Evolutionary conservation across 2,113 vertebrate species (phyloP).

Genomic region (Turnix velox): DNA sequence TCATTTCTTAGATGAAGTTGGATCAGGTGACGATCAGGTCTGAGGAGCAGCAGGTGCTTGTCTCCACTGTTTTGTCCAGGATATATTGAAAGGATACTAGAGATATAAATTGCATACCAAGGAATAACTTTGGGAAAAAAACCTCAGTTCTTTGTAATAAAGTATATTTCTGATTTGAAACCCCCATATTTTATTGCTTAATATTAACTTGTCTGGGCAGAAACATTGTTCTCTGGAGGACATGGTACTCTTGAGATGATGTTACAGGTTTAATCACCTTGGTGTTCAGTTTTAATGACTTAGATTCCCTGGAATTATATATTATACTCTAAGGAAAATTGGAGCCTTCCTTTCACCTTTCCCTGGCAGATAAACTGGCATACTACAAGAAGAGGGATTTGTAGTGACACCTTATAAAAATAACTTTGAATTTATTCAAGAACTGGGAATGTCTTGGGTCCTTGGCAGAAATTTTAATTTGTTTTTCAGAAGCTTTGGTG

Average conservation of each 20-base stretch:
- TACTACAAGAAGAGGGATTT: neutral
- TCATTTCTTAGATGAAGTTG: neutral
- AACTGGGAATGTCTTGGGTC: neutral
- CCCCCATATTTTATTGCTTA: neutral
- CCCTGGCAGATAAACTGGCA: neutral
- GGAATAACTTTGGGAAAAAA: neutral
- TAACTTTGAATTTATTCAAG: neutral
- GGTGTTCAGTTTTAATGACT: neutral
- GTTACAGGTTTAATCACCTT: neutral
- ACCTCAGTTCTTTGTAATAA: neutral
- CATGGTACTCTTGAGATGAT: neutral
- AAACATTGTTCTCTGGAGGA: neutral
- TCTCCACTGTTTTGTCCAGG: neutral
- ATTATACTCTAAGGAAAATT: neutral
- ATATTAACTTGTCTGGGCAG: neutral
- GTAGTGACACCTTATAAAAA: neutral
- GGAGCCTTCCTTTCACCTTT: neutral
- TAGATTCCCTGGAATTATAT: neutral
- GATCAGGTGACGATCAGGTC: neutral
- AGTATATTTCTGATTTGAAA: neutral
- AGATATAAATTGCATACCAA: neutral
- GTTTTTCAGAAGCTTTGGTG: neutral
- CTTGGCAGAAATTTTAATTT: neutral
- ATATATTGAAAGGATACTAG: neutral
- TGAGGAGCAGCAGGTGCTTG: neutral